Evolutionary conservation across 2,888 invertebrate genomes (phyloP).

Genomic region (Caenorhabditis doughertyi): DNA sequence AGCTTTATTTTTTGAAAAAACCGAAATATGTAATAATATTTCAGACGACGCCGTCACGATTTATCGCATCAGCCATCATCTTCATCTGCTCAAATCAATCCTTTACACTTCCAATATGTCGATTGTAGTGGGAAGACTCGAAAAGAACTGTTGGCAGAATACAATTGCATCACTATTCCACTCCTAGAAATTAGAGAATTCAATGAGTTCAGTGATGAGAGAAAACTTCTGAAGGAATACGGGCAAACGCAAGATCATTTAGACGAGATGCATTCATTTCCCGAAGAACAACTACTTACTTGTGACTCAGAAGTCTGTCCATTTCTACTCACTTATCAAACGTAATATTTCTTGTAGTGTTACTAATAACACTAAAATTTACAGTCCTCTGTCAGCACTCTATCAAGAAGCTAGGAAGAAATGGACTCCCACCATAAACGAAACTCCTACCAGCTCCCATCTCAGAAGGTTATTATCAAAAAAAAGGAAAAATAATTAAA

Average conservation of each 20-base stretch:
- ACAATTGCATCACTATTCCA: conserved; percentile 41
- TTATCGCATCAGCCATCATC: conserved; percentile 14
- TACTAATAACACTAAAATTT: conserved; percentile 6
- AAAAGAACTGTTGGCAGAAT: conserved; percentile 42
- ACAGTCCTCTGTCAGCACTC: conserved; percentile 54
- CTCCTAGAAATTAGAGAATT: conserved; percentile 40
- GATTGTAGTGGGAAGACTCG: conserved; percentile 36
- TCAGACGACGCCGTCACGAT: conserved; percentile 4
- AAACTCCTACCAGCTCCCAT: conserved; percentile 35
- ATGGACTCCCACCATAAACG: conserved; percentile 47
- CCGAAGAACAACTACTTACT: conserved; percentile 48
- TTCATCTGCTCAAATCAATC: not conserved
- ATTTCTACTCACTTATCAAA: conserved; percentile 50
- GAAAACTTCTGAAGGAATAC: conserved; percentile 55
- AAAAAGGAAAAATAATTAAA: not conserved
- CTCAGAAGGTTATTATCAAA: conserved; percentile 29
- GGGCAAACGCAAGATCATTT: conserved; percentile 24
- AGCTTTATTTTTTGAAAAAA: not conserved
- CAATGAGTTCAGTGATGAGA: conserved; percentile 39
- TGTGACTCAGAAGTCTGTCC: conserved; percentile 62
- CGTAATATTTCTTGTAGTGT: not conserved
- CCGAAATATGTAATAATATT: not conserved
- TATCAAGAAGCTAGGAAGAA: conserved; percentile 56
- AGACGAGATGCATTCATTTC: conserved; percentile 9
- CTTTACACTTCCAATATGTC: not conserved